Percentiles rank a stretch among this genome's conserved stretches.
These are phyloP conservation scores for Galago senegalensis DNA, from an alignment of 2,797 vertebrate species.

Conservation along the genomic window DNA sequence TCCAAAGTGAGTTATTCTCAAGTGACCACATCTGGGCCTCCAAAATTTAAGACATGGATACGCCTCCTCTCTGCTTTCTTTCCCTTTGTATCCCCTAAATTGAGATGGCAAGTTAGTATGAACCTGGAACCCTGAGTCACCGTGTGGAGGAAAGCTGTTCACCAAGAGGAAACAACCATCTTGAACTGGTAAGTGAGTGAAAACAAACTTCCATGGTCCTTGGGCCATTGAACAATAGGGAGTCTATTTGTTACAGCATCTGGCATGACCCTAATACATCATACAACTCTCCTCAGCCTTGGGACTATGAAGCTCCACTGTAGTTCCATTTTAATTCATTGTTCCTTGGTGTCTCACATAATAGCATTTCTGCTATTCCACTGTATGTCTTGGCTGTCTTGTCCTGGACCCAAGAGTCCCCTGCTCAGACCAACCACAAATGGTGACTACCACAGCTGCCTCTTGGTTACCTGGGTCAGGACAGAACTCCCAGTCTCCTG, in stretches of 20 bases:
- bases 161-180: not conserved
- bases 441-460: not conserved
- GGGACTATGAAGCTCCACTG: not conserved
- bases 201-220: not conserved
- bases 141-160: not conserved
- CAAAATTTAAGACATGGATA: not conserved
- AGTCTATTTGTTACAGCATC: not conserved
- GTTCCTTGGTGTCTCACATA: not conserved
- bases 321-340: not conserved
- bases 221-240: not conserved
- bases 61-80: not conserved
- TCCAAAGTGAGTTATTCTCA: not conserved
- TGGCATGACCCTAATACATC: not conserved
- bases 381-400: not conserved
- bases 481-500: not conserved
- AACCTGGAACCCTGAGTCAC: not conserved
- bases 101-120: not conserved
- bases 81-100: not conserved
- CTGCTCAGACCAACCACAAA: not conserved
- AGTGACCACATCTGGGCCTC: not conserved
- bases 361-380: not conserved
- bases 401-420: not conserved
- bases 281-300: not conserved
- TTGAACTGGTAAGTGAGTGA: not conserved
- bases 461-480: rapidly evolving